phyloP scores from a whole-genome alignment of 2,113 vertebrate genomes.

The Ptyas mucosa region DNA sequence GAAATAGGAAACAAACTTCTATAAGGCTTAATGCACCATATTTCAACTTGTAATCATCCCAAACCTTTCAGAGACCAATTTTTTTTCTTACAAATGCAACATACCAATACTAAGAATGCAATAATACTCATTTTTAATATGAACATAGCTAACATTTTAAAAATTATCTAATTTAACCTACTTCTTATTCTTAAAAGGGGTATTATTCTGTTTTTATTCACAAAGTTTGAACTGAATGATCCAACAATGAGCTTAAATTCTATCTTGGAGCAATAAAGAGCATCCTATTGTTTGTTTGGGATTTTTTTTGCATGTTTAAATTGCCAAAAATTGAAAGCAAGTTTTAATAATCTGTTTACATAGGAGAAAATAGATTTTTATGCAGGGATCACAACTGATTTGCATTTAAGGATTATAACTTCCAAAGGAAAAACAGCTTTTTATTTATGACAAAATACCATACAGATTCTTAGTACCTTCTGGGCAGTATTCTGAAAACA shows the following conservation, averaged over 20 bases:
- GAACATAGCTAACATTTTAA: neutral
- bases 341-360: neutral
- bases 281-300: neutral
- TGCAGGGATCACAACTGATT: neutral
- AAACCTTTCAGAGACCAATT: neutral
- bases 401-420: neutral
- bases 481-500: conserved; percentile 62
- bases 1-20: neutral
- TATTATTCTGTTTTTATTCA: neutral
- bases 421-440: fast-evolving
- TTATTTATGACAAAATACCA: fast-evolving
- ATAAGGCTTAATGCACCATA: neutral
- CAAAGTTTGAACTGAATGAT: neutral
- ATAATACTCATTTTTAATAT: neutral
- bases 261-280: neutral
- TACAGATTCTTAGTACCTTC: conserved; percentile 58
- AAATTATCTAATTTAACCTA: neutral
- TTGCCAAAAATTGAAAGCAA: neutral
- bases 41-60: neutral
- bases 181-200: neutral
- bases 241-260: neutral
- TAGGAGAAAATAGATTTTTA: neutral
- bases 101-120: neutral
- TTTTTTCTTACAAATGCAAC: neutral
- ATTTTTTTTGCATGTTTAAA: neutral